Percentiles rank a stretch among this genome's conserved stretches.
These are phyloP conservation scores for Sinocyclocheilus anshuiensis DNA, from an alignment of 2,113 vertebrate genomes.

Conservation along the genomic window DNA sequence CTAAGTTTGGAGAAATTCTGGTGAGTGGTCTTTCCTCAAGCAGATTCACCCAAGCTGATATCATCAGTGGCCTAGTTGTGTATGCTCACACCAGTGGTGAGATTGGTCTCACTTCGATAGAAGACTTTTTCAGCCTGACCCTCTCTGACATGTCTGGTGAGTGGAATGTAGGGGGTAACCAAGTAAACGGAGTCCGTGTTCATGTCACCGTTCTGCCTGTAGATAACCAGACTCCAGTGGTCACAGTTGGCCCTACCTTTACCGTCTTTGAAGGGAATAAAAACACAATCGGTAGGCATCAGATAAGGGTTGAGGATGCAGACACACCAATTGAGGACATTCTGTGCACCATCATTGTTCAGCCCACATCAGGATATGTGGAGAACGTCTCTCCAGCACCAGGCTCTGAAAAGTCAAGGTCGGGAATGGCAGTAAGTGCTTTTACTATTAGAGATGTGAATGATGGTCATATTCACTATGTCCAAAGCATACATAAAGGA, in stretches of 20 bases:
- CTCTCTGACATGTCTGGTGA: slow-evolving; percentile 88
- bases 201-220: slow-evolving; percentile 90
- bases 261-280: slow-evolving; percentile 85
- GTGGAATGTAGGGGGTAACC: slow-evolving; percentile 82
- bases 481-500: too few species aligned
- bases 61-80: slow-evolving; percentile 86
- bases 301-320: slow-evolving; percentile 81
- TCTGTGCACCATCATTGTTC: slow-evolving; percentile 88
- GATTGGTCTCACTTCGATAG: slow-evolving; percentile 81
- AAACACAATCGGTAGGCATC: slow-evolving; percentile 73
- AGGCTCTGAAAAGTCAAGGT: slow-evolving; percentile 92
- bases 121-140: slow-evolving; percentile 88
- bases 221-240: slow-evolving; percentile 85
- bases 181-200: slow-evolving; percentile 82
- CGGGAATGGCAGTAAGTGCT: slow-evolving; percentile 87
- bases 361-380: slow-evolving; percentile 86
- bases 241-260: slow-evolving; percentile 81
- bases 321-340: slow-evolving; percentile 88
- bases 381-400: slow-evolving; percentile 94
- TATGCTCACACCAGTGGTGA: slow-evolving; percentile 90
- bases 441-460: slow-evolving; percentile 87
- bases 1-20: slow-evolving; percentile 82
- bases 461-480: slow-evolving; percentile 53
- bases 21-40: slow-evolving; percentile 81
- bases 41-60: slow-evolving; percentile 87